A percentile compares a stretch with the other conserved stretches of the same genome.
Conservation (phyloP, 2,113 vertebrate species). For the Onychostoma macrolepis region DNA sequence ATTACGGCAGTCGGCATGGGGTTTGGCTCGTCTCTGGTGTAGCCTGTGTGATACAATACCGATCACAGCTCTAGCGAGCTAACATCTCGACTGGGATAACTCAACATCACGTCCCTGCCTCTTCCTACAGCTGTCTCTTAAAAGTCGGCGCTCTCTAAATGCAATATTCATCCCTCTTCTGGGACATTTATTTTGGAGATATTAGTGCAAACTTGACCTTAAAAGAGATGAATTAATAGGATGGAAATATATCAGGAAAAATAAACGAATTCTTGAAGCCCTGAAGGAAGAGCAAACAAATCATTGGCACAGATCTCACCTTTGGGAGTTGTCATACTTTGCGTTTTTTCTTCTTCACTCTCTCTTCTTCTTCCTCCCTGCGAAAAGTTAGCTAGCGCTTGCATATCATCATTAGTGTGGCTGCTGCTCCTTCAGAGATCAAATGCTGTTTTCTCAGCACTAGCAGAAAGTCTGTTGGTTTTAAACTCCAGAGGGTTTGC, state of each 20-base stretch:
- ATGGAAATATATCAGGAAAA: slow-evolving; percentile 57
- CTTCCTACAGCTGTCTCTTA: slow-evolving; percentile 56
- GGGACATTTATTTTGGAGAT: slow-evolving; percentile 56
- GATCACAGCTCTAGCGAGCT: slow-evolving; percentile 45
- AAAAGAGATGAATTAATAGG: slow-evolving; percentile 60
- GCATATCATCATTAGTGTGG: slow-evolving; percentile 60
- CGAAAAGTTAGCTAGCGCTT: slow-evolving; percentile 51
- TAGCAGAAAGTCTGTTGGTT: slow-evolving; percentile 60
- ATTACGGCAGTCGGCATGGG: slow-evolving; percentile 79
- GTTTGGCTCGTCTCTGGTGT: slow-evolving; percentile 66
- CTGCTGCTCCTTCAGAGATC: slow-evolving; percentile 60
- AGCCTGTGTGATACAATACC: slow-evolving; percentile 62
- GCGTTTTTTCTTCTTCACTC: slow-evolving; percentile 17
- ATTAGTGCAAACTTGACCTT: slow-evolving; percentile 57
- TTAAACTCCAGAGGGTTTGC: slow-evolving; percentile 61
- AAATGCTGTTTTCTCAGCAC: slow-evolving; percentile 59
- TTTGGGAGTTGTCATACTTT: slow-evolving; percentile 59
- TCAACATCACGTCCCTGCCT: slow-evolving; percentile 46
- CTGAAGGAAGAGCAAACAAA: slow-evolving; percentile 61
- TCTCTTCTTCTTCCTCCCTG: slow-evolving; percentile 39
- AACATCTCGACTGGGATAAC: slow-evolving; percentile 55
- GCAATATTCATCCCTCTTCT: slow-evolving; percentile 54
- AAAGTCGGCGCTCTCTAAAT: slow-evolving; percentile 32
- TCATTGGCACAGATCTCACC: slow-evolving; percentile 61
- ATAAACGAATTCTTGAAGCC: slow-evolving; percentile 58